Conservation (phyloP, 2,113 vertebrate species). For the Rhea americana region DNA sequence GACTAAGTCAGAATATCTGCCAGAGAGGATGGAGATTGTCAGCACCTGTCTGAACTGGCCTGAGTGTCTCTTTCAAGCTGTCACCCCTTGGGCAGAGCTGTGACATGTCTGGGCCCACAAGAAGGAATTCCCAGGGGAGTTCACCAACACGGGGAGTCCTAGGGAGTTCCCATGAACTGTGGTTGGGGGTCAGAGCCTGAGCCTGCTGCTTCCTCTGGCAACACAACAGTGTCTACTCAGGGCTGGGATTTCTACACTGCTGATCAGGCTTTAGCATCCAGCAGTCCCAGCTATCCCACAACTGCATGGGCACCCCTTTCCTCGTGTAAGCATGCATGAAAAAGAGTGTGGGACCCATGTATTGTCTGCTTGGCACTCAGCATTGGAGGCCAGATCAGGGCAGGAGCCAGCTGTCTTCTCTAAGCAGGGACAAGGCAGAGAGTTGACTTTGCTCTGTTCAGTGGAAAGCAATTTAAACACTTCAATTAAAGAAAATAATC, state of each 20-base stretch:
- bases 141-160: too few relatives aligned
- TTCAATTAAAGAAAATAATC: neutral
- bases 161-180: neutral
- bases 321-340: fast-evolving
- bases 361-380: neutral
- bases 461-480: neutral
- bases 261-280: neutral
- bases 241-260: neutral
- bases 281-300: neutral
- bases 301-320: neutral
- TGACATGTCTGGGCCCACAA: neutral
- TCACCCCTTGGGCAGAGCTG: neutral
- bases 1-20: neutral
- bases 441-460: neutral
- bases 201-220: neutral
- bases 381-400: neutral
- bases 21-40: fast-evolving
- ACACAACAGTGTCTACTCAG: neutral
- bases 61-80: fast-evolving
- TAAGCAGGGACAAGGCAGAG: neutral
- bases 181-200: fast-evolving
- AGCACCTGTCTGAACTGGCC: neutral
- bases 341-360: neutral
- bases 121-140: fast-evolving
- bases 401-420: constrained; percentile 37